Evolutionary conservation across 2,113 vertebrate genomes (phyloP).

Genomic region (Neoarius graeffei): DNA sequence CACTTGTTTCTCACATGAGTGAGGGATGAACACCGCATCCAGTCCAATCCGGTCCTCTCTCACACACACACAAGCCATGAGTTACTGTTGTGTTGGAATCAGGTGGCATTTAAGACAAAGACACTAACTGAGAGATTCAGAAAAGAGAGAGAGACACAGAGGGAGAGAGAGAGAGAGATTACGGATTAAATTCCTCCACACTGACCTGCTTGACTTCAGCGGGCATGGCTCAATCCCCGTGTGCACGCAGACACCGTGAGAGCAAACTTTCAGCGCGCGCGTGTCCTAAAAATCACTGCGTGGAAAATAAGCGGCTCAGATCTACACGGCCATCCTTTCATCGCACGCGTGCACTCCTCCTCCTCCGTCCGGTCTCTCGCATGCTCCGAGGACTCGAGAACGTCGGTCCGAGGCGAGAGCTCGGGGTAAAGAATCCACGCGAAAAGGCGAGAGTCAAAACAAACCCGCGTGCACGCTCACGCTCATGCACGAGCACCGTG

Average conservation of each 20-base stretch:
- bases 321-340: constrained; percentile 69
- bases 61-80: background rate
- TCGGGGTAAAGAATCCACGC: background rate
- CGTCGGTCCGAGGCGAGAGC: background rate
- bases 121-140: background rate
- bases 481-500: background rate
- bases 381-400: constrained; percentile 8
- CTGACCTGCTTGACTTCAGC: constrained; percentile 87
- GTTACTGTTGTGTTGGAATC: background rate
- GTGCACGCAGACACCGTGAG: constrained; percentile 29
- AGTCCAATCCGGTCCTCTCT: background rate
- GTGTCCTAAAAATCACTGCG: constrained; percentile 35
- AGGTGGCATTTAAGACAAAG: background rate
- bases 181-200: constrained; percentile 52
- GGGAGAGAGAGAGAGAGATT: constrained; percentile 26
- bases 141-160: background rate
- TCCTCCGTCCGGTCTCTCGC: constrained; percentile 28
- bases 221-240: constrained; percentile 73
- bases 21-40: background rate
- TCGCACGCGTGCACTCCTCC: constrained; percentile 41
- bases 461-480: background rate
- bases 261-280: constrained; percentile 27
- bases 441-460: constrained; percentile 30
- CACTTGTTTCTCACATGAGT: background rate
- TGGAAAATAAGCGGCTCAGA: constrained; percentile 69